Percentiles rank a stretch among this genome's conserved stretches.
These are phyloP conservation scores for Microcebus lehilahytsara DNA, from an alignment of 2,113 vertebrate species.

Conservation along the genomic window DNA sequence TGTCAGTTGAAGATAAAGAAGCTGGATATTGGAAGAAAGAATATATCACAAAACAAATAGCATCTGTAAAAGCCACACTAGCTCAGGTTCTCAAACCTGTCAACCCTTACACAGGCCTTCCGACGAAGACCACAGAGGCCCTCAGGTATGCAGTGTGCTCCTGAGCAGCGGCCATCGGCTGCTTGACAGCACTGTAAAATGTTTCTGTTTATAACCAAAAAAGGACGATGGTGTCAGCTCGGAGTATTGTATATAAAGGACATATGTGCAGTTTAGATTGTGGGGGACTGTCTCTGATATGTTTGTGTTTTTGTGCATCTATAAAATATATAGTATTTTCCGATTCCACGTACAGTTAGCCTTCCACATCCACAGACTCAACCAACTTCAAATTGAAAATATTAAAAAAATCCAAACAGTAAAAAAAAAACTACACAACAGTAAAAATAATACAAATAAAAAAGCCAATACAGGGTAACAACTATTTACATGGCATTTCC, in stretches of 20 bases:
- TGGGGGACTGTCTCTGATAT: not conserved
- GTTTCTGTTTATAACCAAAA: too few relatives aligned
- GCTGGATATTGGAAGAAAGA: conserved; percentile 90
- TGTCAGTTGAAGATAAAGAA: conserved; percentile 73
- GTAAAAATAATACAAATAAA: not conserved
- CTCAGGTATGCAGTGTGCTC: conserved; percentile 78
- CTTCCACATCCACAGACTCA: not conserved
- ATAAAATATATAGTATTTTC: not conserved
- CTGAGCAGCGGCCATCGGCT: not conserved
- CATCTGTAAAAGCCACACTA: conserved; percentile 78
- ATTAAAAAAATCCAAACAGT: not conserved
- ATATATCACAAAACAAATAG: conserved; percentile 84
- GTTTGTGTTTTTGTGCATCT: not conserved
- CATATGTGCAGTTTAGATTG: rapidly evolving
- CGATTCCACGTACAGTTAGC: not conserved
- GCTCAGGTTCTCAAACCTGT: conserved; percentile 80
- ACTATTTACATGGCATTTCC: not conserved
- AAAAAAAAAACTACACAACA: not conserved
- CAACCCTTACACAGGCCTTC: conserved; percentile 87
- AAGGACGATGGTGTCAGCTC: not conserved
- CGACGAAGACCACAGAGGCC: conserved; percentile 83
- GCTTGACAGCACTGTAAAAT: too few relatives aligned
- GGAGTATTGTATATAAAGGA: not conserved
- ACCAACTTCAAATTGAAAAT: not conserved
- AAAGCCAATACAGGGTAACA: not conserved